Base-by-base conservation (phyloP, 2,113 vertebrate genomes). In the Lycocorax pyrrhopterus region DNA sequence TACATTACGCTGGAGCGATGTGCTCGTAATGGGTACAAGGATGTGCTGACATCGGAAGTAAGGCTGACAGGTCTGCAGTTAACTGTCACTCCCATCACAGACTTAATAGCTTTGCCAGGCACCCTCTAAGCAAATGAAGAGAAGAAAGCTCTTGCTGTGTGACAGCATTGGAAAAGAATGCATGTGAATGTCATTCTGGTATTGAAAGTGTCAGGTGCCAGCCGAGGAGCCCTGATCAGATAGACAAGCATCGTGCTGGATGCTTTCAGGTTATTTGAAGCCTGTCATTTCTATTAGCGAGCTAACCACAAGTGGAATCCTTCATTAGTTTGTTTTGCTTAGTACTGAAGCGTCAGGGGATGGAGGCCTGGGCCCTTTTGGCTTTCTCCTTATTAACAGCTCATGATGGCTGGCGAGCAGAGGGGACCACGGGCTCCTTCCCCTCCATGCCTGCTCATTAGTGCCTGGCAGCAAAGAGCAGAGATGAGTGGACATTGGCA, bases 401-500 rank as follows among this genome's bases (percentile, higher is more conserved):
- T 98, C 98, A 98, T 98, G 98, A 99, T 98, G 98, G 98, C 98
- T 99, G 98, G 98, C 91, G 98, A 97, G 96, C 96, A 98, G 96
- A 93, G 97, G 80, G 96, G 96, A 96, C n/a, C 74, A 64, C 49
- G 17, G 96, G 89, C 98, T 96, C 76, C 55, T 95, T 93, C 97
- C 97, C 98, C 97, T 96, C 59, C 78, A 94, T 96, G 97, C 76
- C 97, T 97, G 97, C 99, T 99, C 98, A 98, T 99, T 99, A 99
- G 98, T 96, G 98, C 98, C 98, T 99, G 98, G 98, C 98, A 99
- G 98, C 66, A 96, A 98, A 98, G 98, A 98, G 96, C 97, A 95
- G 97, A 98, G 98, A 98, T 62, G 97, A 99, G 98, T 99, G 99
- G 98, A 99, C 98, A 98, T 93, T 99, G 99, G 99, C 98, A 98